phyloP scores from a whole-genome alignment of 2,113 vertebrate species.

The Echinops telfairi region DNA sequence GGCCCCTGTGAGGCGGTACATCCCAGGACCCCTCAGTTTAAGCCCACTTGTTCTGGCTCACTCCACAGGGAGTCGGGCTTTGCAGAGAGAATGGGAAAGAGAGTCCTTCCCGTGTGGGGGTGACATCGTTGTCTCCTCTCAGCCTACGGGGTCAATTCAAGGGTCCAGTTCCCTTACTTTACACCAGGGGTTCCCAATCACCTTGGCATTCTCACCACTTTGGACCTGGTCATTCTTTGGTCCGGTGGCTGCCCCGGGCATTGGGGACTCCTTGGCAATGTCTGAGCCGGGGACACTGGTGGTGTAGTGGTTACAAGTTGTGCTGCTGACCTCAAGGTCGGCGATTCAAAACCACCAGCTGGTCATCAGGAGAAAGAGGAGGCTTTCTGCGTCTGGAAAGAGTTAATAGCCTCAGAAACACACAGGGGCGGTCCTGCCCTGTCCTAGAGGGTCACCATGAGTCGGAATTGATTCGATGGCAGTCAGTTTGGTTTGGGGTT shows the following conservation, averaged over 20 bases:
- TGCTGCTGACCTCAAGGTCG: too few species aligned
- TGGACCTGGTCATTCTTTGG: not conserved
- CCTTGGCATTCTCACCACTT: not conserved
- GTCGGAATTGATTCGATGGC: too few species aligned
- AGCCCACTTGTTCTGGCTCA: not conserved
- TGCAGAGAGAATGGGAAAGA: not conserved
- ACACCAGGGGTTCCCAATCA: not conserved
- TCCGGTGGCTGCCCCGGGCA: not conserved
- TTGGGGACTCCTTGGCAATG: too few species aligned
- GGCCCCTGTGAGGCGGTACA: rapidly evolving
- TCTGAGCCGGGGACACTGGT: too few species aligned
- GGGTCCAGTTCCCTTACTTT: not conserved
- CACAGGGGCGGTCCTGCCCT: too few species aligned
- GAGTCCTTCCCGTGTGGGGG: not conserved
- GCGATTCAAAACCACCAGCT: too few species aligned
- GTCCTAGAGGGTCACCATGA: too few species aligned
- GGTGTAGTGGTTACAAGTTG: too few species aligned
- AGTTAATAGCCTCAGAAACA: too few species aligned
- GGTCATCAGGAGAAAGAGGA: too few species aligned
- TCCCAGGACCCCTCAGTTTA: not conserved
- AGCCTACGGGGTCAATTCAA: not conserved
- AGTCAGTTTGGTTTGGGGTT: too few species aligned
- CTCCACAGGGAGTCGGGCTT: not conserved
- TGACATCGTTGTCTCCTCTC: not conserved
- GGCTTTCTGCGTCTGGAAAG: too few species aligned